Conservation (phyloP, 2,888 invertebrate genomes). For the Elysia crispata region DNA sequence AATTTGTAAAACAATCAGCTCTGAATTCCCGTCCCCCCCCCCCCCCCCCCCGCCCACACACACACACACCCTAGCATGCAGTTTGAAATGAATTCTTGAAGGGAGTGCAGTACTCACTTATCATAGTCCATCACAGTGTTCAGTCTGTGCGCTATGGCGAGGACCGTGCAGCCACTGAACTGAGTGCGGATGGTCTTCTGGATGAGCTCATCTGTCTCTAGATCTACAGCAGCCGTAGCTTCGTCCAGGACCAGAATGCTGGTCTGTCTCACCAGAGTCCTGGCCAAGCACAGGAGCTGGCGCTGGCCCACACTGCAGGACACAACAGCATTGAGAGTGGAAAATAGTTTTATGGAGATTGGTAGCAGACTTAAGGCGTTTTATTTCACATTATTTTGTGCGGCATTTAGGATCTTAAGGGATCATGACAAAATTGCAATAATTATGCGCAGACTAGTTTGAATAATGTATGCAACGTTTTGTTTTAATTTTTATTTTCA, state of each 20-base stretch:
- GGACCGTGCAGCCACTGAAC: slow-evolving; percentile 41
- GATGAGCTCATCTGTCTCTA: slow-evolving; percentile 46
- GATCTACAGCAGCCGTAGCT: slow-evolving; percentile 47
- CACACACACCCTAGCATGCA: no score
- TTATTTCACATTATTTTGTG: no score
- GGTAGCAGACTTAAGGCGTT: no score
- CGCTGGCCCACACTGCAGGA: slow-evolving; percentile 48
- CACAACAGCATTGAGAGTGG: no score
- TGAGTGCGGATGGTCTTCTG: slow-evolving; percentile 42
- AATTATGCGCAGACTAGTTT: no score
- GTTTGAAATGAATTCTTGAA: no score
- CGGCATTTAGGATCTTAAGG: no score
- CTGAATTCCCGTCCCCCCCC: background rate
- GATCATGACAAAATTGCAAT: no score
- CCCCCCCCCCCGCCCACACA: background rate
- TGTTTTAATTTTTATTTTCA: no score
- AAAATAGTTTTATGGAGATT: no score
- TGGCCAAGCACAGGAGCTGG: slow-evolving; percentile 46
- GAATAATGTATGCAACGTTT: no score
- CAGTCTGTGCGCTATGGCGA: slow-evolving; percentile 42
- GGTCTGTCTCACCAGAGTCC: slow-evolving; percentile 44
- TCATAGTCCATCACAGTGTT: slow-evolving; percentile 48
- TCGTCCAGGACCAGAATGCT: slow-evolving; percentile 47
- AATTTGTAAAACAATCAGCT: background rate
- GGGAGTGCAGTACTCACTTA: slow-evolving; percentile 31